Evolutionary conservation across 2,888 invertebrate genomes (phyloP), one percentile per base, ranked within the genome.

Genomic region (Ecdyonurus torrentis): DNA sequence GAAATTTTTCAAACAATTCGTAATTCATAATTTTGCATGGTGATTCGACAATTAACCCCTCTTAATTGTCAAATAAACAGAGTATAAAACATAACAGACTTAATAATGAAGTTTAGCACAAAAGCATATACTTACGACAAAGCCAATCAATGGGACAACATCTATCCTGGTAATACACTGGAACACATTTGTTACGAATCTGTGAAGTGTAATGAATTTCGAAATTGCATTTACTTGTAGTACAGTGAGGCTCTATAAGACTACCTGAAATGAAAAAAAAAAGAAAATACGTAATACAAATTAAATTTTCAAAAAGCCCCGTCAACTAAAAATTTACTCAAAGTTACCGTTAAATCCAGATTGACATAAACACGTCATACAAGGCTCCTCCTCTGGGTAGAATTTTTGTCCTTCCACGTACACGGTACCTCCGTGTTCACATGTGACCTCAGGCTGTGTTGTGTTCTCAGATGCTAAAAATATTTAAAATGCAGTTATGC

Each of bases 141-240:
- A 63, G 25, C 67, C 66, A 67, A 23, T 66, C 67, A 58, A 68
- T 65, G 22, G 66, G 63, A 25, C 68, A 68, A 55, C 68, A 52
- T 55, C 66, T 37, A 66, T 68, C 2, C 67, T 73, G 61, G 55
- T 65, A 67, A 63, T 66, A 70, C 23, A 70, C 65, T 1, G 70
- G 70, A 7, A 67, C 65, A 63, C 70, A 70, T n/a, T 69, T 70
- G 22, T 64, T 63, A 24, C 64, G 63, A 59, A 69, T 63, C 50
- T 65, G 52, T 22, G 59, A 61, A 18, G 62, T 58, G 53, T 66
- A 61, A 58, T 63, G 65, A 20, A 69, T 64, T 60, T 67, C 66
- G 50, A 67, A 59, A 25, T 64, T 63, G 62, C 68, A 69, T 1
- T 61, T 58, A 1, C 65, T 61, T 25, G 64, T 62, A 19, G 60